phyloP scores from a whole-genome alignment of 2,797 vertebrate genomes.

The Cyclura pinguis region DNA sequence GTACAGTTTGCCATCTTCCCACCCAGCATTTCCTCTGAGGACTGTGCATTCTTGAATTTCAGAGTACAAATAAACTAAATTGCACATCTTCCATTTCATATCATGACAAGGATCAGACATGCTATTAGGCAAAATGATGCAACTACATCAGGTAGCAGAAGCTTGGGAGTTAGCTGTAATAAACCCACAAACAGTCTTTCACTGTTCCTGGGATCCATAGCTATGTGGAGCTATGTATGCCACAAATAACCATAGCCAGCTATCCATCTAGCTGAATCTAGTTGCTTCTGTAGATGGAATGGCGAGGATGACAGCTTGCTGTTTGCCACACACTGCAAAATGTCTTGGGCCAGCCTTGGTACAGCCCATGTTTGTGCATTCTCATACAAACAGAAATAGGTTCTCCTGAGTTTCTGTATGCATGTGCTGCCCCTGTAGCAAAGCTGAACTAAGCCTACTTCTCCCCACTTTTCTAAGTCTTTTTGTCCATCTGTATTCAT shows the following conservation, averaged over 20 bases:
- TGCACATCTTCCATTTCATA: no score
- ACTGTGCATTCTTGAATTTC: not conserved
- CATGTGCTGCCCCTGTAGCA: not conserved
- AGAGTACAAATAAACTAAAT: not conserved
- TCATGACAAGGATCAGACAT: no score
- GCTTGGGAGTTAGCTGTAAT: not conserved
- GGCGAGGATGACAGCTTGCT: not conserved
- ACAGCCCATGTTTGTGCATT: not conserved
- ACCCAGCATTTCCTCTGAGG: not conserved
- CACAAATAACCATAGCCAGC: not conserved
- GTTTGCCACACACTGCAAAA: not conserved
- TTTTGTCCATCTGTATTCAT: not conserved
- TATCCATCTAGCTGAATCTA: no score
- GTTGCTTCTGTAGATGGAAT: not conserved
- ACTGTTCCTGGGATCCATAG: not conserved
- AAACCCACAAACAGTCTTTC: not conserved
- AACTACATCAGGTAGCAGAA: not conserved
- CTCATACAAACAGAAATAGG: not conserved
- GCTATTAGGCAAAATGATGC: not conserved
- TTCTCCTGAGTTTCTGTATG: not conserved
- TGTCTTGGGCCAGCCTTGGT: not conserved
- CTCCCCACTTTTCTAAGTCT: not conserved
- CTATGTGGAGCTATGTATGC: not conserved
- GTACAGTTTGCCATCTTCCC: not conserved
- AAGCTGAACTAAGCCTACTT: not conserved